Conservation (phyloP, 37 sponge, comb jelly and placozoan genomes). For the Agelas oroides region DNA sequence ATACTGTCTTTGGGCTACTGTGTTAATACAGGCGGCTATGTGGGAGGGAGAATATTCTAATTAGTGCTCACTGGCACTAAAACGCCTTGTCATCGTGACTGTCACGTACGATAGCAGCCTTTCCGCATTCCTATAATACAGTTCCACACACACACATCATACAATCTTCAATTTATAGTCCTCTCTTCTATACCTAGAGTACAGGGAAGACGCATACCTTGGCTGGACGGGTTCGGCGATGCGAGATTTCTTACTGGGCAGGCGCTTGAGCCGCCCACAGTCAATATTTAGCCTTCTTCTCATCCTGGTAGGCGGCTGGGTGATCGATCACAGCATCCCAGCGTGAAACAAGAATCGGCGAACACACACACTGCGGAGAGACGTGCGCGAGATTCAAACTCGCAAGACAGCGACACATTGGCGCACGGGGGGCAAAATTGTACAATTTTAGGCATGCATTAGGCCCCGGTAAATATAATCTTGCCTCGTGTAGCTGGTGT, state of each 20-base stretch:
- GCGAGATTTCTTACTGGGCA: constrained; percentile 36
- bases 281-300: constrained; percentile 53
- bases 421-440: too few species aligned
- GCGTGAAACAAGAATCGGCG: neutral
- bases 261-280: constrained; percentile 38
- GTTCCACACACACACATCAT: too few species aligned
- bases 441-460: too few species aligned
- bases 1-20: too few species aligned
- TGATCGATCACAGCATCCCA: constrained; percentile 2
- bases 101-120: too few species aligned
- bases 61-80: neutral
- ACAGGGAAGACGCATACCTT: constrained; percentile 25
- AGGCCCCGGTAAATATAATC: too few species aligned
- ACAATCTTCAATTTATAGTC: neutral
- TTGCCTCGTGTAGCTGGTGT: too few species aligned
- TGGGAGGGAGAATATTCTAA: neutral
- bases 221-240: constrained; percentile 37
- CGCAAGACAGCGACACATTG: too few species aligned
- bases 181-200: neutral
- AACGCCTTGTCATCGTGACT: too few species aligned
- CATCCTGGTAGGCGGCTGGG: constrained; percentile 13
- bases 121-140: too few species aligned
- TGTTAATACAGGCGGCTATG: too few species aligned
- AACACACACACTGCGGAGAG: neutral
- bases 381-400: neutral